These are phyloP conservation scores for Rallus limicola DNA, from an alignment of 2,113 vertebrate species.

Conservation along the genomic window DNA sequence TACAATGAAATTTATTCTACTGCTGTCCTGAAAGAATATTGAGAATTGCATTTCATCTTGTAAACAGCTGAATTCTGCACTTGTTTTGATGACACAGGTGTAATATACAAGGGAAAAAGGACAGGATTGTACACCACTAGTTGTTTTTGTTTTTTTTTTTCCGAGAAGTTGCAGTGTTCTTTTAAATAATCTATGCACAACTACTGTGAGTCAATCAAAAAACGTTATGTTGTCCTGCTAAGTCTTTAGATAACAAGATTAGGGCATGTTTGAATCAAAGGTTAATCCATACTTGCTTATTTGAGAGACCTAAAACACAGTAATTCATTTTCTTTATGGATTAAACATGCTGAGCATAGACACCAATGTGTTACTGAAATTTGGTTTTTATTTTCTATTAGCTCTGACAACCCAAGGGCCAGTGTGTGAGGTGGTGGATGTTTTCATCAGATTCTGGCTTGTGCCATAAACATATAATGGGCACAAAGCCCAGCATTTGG, in stretches of 20 bases:
- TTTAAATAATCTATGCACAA: slow-evolving; percentile 61
- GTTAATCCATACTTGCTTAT: slow-evolving; percentile 71
- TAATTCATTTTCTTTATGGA: slow-evolving; percentile 69
- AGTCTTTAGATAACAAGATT: slow-evolving; percentile 56
- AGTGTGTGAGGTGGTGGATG: neutral
- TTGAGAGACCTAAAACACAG: slow-evolving; percentile 58
- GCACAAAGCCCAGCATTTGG: neutral
- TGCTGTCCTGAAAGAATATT: neutral
- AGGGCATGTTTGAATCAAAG: slow-evolving; percentile 64
- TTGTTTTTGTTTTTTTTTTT: neutral
- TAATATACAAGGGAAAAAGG: neutral
- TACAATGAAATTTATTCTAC: slow-evolving; percentile 25
- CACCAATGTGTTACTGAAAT: slow-evolving; percentile 49
- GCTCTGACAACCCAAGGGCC: neutral
- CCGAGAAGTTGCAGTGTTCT: neutral
- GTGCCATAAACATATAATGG: neutral
- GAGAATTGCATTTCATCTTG: slow-evolving; percentile 7
- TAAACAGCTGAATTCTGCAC: slow-evolving; percentile 6
- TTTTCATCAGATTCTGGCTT: neutral
- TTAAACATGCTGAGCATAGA: slow-evolving; percentile 36
- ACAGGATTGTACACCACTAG: neutral
- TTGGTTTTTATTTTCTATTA: slow-evolving; percentile 40
- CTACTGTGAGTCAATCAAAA: slow-evolving; percentile 35
- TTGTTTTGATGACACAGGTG: neutral
- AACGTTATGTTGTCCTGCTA: slow-evolving; percentile 21